phyloP scores from a whole-genome alignment of 1,140 invertebrate species.

The Leptoteleia sp. region DNA sequence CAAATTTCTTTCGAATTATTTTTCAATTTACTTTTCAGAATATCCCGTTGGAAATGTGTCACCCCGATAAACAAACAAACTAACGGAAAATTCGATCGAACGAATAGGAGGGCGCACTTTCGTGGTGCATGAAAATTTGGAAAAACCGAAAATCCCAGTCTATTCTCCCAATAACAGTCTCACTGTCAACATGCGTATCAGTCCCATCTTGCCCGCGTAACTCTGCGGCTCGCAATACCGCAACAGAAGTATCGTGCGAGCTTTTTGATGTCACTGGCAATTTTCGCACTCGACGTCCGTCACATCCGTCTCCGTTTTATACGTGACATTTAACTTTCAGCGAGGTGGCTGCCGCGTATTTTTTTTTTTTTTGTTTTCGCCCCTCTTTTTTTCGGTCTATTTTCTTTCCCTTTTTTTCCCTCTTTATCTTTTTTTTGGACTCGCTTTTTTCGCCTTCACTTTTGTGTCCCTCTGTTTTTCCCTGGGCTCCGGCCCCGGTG shows the following conservation, averaged over 20 bases:
- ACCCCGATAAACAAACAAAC: no score
- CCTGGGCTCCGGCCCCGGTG: constrained; percentile 8
- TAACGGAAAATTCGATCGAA: background rate
- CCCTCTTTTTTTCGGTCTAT: no score
- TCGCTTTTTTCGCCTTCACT: constrained; percentile 21
- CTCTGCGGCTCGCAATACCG: constrained; percentile 35
- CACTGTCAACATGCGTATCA: constrained; percentile 41
- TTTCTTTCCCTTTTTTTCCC: no score
- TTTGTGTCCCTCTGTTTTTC: background rate
- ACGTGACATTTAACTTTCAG: constrained; percentile 52
- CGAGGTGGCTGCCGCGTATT: constrained; percentile 7
- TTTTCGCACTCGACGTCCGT: constrained; percentile 60
- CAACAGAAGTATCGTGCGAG: constrained; percentile 56
- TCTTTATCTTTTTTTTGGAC: no score
- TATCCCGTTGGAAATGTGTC: no score
- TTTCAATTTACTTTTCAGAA: no score
- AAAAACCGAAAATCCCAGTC: constrained; percentile 12
- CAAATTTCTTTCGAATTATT: no score
- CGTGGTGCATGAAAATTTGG: constrained; percentile 4
- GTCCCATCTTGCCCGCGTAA: constrained; percentile 16
- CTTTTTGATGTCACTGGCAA: constrained; percentile 60
- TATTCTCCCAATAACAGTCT: constrained; percentile 46
- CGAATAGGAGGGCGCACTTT: background rate
- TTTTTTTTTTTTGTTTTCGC: constrained; percentile 28
- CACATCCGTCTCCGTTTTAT: constrained; percentile 56